phyloP scores from a whole-genome alignment of 2,113 vertebrate genomes.

The Mellivora capensis region DNA sequence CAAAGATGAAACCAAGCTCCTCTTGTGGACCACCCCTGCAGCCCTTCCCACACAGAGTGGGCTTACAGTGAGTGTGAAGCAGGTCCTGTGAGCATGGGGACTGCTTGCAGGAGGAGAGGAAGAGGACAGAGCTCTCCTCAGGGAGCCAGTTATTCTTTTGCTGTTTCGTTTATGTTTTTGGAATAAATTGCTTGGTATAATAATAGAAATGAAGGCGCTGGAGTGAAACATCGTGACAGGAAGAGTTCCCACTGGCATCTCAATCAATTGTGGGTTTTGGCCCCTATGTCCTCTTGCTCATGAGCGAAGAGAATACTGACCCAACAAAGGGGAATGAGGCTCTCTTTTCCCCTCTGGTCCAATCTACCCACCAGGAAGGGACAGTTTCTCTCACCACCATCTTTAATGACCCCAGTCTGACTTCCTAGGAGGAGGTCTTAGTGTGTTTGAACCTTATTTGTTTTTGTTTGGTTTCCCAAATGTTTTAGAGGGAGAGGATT shows the following conservation, averaged over 20 bases:
- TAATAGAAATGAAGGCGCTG: conserved; percentile 4
- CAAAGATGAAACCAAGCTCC: neutral
- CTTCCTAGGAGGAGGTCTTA: neutral
- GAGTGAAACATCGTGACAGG: conserved; percentile 27
- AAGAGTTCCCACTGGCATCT: neutral
- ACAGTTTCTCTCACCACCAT: neutral
- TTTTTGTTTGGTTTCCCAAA: neutral
- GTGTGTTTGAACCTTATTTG: neutral
- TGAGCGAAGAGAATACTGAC: neutral
- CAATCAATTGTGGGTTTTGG: neutral
- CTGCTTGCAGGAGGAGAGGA: neutral
- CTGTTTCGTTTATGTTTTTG: conserved; percentile 33
- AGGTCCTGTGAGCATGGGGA: neutral
- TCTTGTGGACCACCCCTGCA: neutral
- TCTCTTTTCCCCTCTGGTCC: neutral
- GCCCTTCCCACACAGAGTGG: neutral
- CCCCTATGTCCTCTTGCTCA: neutral
- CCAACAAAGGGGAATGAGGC: neutral
- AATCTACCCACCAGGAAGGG: neutral
- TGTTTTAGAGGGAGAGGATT: neutral
- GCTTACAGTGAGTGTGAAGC: neutral
- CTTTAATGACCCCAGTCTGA: neutral
- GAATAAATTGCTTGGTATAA: conserved; percentile 46
- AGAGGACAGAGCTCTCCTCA: neutral
- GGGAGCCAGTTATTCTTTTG: neutral